These are phyloP conservation scores for Belonocnema kinseyi DNA, from an alignment of 1,140 invertebrate genomes.

Conservation along the genomic window DNA sequence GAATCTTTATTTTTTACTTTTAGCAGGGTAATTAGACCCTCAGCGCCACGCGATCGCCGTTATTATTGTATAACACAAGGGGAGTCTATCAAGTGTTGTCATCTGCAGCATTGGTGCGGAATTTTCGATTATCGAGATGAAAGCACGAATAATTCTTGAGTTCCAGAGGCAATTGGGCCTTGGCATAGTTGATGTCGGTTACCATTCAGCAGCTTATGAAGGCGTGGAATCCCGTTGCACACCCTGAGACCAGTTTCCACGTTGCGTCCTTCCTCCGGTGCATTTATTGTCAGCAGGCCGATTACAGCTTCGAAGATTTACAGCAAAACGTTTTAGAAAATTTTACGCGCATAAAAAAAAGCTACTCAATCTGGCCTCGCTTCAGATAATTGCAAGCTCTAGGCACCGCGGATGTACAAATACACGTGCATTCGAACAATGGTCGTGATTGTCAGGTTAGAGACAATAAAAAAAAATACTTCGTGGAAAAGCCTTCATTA, in stretches of 20 bases:
- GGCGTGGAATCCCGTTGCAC: background rate
- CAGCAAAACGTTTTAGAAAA: background rate
- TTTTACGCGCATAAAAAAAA: background rate
- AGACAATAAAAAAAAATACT: background rate
- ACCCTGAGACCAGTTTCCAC: constrained; percentile 11
- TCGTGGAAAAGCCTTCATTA: background rate
- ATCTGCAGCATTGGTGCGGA: background rate
- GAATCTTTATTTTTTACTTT: too few species aligned
- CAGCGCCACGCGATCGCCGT: too few species aligned
- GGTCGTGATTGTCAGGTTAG: too few species aligned
- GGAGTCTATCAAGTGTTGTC: background rate
- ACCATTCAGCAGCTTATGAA: background rate
- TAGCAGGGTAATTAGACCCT: too few species aligned
- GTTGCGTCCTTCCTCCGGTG: background rate
- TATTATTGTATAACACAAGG: too few species aligned
- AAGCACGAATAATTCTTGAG: constrained; percentile 5
- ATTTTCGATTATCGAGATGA: background rate
- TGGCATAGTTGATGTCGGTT: constrained; percentile 2
- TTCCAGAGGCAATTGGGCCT: background rate
- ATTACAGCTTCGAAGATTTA: background rate
- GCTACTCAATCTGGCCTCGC: background rate
- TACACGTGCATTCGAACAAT: background rate
- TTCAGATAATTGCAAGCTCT: background rate
- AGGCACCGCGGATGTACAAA: background rate
- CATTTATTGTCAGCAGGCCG: background rate